Percentiles rank a stretch among this genome's conserved stretches.
These are phyloP conservation scores for Eucriotettix oculatus DNA, from an alignment of 2,888 invertebrate genomes.

Conservation along the genomic window DNA sequence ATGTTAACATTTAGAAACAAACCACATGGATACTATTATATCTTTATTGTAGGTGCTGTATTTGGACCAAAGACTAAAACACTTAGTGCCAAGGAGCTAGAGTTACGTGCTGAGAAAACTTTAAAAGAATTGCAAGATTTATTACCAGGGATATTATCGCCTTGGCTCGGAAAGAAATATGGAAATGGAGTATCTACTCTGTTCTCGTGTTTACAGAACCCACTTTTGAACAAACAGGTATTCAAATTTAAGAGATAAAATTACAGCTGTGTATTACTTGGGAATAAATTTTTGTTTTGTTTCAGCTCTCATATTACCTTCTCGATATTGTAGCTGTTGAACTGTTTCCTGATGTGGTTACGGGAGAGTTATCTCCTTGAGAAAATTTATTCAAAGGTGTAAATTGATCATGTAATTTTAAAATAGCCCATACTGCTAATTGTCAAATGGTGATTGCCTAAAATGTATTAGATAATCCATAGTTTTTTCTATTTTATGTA, in stretches of 20 bases:
- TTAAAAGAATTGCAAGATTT: slow-evolving; percentile 24
- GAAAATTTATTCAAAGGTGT: no score
- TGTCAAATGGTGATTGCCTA: no score
- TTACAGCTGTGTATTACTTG: background rate
- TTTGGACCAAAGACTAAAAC: slow-evolving; percentile 21
- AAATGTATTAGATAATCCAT: no score
- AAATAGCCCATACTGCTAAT: no score
- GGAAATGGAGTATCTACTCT: slow-evolving; percentile 14
- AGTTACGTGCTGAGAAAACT: slow-evolving; percentile 26
- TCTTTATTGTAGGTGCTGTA: slow-evolving; percentile 21
- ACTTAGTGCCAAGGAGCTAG: slow-evolving; percentile 22
- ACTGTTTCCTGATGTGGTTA: slow-evolving; percentile 52
- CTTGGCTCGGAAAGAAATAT: slow-evolving; percentile 20
- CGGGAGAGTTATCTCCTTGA: slow-evolving; percentile 2
- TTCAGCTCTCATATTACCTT: slow-evolving; percentile 54
- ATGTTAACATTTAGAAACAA: background rate
- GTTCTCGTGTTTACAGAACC: slow-evolving; percentile 30
- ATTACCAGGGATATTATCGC: slow-evolving; percentile 22
- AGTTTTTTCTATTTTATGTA: no score
- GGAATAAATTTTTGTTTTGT: slow-evolving; percentile 4
- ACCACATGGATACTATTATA: background rate
- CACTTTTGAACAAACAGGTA: slow-evolving; percentile 40
- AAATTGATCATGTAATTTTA: no score
- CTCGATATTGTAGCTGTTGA: slow-evolving; percentile 59
- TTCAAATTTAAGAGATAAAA: background rate